Percentiles rank a stretch among this genome's conserved stretches.
phyloP scores from a whole-genome alignment of 2,888 invertebrate species.

The Eupithecia tripunctaria region DNA sequence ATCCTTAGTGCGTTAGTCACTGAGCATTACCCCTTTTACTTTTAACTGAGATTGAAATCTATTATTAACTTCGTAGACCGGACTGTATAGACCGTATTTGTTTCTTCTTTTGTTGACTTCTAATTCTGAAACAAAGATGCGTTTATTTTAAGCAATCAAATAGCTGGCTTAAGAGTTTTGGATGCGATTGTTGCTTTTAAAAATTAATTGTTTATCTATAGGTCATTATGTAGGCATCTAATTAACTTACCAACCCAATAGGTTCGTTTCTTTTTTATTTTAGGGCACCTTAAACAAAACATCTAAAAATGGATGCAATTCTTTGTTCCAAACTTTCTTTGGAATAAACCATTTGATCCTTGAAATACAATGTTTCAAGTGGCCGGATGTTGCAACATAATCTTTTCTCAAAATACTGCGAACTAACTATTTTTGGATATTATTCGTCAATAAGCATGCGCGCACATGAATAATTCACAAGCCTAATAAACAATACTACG shows the following conservation, averaged over 20 bases:
- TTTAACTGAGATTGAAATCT: slow-evolving; percentile 18
- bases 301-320: neutral
- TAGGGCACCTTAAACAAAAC: too few species aligned
- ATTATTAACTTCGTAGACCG: slow-evolving; percentile 22
- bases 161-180: neutral
- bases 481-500: neutral
- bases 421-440: slow-evolving; percentile 66
- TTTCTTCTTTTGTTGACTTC: slow-evolving; percentile 23
- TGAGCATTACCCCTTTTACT: slow-evolving; percentile 12
- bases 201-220: neutral
- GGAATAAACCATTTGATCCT: neutral
- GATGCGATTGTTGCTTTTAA: neutral
- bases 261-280: neutral
- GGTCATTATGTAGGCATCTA: neutral
- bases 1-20: slow-evolving; percentile 28
- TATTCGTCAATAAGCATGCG: slow-evolving; percentile 61
- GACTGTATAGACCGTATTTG: slow-evolving; percentile 15
- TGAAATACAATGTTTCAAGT: slow-evolving; percentile 23
- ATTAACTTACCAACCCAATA: neutral
- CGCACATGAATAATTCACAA: slow-evolving; percentile 10
- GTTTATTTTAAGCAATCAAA: slow-evolving; percentile 2
- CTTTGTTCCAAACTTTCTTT: neutral
- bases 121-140: slow-evolving; percentile 29
- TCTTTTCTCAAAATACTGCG: slow-evolving; percentile 43
- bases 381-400: slow-evolving; percentile 16